These are phyloP conservation scores for Entomobrya proxima DNA, from an alignment of 2,888 invertebrate species.

Conservation along the genomic window DNA sequence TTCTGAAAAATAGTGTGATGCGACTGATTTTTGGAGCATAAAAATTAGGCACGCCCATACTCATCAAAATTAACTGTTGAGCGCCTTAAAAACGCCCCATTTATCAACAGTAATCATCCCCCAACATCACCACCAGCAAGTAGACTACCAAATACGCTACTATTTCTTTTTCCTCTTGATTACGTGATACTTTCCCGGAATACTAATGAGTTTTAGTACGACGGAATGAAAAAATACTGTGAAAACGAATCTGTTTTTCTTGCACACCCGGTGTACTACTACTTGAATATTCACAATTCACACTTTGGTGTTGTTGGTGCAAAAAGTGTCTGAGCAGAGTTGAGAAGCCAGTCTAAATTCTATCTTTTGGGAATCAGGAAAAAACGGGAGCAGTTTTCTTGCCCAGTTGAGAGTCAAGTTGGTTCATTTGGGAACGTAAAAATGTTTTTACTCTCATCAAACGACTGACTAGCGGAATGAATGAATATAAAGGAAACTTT, in stretches of 20 bases:
- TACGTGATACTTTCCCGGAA: constrained; percentile 32
- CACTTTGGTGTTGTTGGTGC: no score
- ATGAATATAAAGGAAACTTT: constrained; percentile 17
- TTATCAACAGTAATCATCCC: no score
- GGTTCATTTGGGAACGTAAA: constrained; percentile 29
- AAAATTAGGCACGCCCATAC: no score
- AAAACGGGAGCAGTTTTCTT: background rate
- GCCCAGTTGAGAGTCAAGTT: constrained; percentile 4
- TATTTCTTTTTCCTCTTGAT: constrained; percentile 5
- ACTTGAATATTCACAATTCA: background rate
- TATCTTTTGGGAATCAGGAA: constrained; percentile 37
- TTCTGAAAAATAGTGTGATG: no score
- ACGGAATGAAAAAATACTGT: no score
- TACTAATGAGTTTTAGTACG: constrained; percentile 38
- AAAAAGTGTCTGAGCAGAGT: background rate
- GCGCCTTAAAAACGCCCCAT: no score
- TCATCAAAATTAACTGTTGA: no score
- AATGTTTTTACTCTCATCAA: constrained; percentile 29
- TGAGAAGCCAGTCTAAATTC: background rate
- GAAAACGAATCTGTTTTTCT: background rate
- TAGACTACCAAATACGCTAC: background rate
- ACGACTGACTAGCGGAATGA: constrained; percentile 21
- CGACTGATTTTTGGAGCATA: no score
- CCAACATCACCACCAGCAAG: background rate
- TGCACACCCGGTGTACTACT: background rate